Evolutionary conservation across 2,797 vertebrate species (phyloP).

Genomic region (Bufotes viridis): DNA sequence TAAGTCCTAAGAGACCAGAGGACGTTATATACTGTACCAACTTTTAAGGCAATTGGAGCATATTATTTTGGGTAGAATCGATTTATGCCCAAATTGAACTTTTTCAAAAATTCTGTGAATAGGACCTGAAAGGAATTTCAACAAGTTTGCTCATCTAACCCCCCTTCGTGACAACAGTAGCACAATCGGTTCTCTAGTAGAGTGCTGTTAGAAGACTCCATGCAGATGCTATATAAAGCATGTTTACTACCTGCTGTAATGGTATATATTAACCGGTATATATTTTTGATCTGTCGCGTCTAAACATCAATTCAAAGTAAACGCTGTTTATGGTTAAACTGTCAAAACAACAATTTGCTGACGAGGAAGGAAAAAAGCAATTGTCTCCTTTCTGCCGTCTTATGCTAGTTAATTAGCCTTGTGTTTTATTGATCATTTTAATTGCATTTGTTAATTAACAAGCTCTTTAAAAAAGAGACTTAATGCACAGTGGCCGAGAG

Average conservation of each 20-base stretch:
- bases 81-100: too few relatives aligned
- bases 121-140: too few relatives aligned
- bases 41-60: too few relatives aligned
- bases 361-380: not conserved
- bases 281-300: not conserved
- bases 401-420: constrained; percentile 27
- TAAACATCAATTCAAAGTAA: not conserved
- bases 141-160: not conserved
- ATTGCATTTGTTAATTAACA: constrained; percentile 30
- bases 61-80: too few relatives aligned
- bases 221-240: not conserved
- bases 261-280: too few relatives aligned
- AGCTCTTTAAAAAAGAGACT: not conserved
- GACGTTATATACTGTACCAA: too few relatives aligned
- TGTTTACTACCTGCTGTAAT: not conserved
- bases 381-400: not conserved
- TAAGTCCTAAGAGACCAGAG: too few relatives aligned
- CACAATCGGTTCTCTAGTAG: not conserved
- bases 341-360: not conserved
- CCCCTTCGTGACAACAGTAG: not conserved
- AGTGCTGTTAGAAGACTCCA: not conserved
- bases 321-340: not conserved
- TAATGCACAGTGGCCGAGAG: not conserved
- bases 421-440: constrained; percentile 42
- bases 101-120: too few relatives aligned